Conservation (phyloP, 2,113 vertebrate genomes). For the Panthera leo region DNA sequence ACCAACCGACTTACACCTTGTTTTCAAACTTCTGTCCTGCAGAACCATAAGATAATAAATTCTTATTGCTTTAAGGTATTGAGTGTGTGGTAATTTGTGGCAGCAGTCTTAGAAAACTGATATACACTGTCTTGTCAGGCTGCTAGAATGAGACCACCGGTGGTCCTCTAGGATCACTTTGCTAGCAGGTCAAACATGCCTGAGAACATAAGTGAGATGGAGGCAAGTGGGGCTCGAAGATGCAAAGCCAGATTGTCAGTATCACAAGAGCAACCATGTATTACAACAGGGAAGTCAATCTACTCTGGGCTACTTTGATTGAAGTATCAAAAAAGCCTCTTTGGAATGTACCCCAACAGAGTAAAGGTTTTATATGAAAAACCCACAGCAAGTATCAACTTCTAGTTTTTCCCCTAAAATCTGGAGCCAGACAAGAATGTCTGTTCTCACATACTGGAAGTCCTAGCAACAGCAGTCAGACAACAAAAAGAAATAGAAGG, state of each 20-base stretch:
- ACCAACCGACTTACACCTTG: background rate
- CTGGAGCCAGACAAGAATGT: background rate
- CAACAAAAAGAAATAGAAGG: background rate
- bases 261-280: background rate
- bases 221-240: background rate
- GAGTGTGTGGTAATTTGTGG: background rate
- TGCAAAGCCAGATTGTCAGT: background rate
- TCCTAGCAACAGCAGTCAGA: background rate
- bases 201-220: background rate
- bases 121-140: background rate
- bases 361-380: background rate
- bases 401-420: background rate
- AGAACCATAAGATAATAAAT: background rate
- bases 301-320: background rate
- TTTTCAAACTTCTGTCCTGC: background rate
- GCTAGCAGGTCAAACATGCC: background rate
- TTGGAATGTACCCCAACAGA: background rate
- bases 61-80: background rate
- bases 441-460: background rate
- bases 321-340: background rate
- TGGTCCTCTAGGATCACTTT: background rate
- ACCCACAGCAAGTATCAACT: background rate
- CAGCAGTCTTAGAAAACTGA: background rate
- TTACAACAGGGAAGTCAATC: background rate
- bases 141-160: background rate